Evolutionary conservation across 2,888 invertebrate species (phyloP).

Genomic region (Nomada goodeniana): DNA sequence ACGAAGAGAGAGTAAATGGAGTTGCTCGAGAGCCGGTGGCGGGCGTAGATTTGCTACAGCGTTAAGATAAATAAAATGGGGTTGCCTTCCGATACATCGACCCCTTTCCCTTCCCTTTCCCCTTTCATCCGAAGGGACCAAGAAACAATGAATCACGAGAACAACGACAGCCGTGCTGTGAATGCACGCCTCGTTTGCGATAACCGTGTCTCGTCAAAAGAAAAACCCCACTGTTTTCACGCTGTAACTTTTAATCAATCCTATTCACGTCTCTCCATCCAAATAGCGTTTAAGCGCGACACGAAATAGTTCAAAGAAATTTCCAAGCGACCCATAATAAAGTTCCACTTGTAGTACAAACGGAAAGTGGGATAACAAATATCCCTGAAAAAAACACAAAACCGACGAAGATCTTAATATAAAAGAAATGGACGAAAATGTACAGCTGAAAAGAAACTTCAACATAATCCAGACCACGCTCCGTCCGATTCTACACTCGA

Average conservation of each 20-base stretch:
- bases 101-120: constrained; percentile 44
- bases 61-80: constrained; percentile 42
- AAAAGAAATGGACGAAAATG: neutral
- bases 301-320: neutral
- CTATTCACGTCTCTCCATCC: neutral
- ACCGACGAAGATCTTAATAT: neutral
- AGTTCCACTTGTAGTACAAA: too few species aligned
- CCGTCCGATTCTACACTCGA: too few species aligned
- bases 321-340: neutral
- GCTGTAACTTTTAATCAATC: constrained; percentile 9
- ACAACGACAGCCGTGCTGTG: constrained; percentile 30
- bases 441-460: neutral
- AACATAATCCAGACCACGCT: too few species aligned
- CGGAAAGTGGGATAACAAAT: too few species aligned
- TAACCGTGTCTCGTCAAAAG: constrained; percentile 39
- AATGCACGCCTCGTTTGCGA: constrained; percentile 50
- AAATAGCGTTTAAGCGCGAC: neutral
- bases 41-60: constrained; percentile 41
- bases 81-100: constrained; percentile 46
- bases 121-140: constrained; percentile 42
- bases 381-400: too few species aligned
- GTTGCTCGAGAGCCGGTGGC: constrained; percentile 38
- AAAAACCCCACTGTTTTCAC: neutral
- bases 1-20: neutral
- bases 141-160: constrained; percentile 49